Percentiles rank a stretch among this genome's conserved stretches.
phyloP scores from a whole-genome alignment of 1,140 invertebrate genomes.

The Cyclargus thomasi region DNA sequence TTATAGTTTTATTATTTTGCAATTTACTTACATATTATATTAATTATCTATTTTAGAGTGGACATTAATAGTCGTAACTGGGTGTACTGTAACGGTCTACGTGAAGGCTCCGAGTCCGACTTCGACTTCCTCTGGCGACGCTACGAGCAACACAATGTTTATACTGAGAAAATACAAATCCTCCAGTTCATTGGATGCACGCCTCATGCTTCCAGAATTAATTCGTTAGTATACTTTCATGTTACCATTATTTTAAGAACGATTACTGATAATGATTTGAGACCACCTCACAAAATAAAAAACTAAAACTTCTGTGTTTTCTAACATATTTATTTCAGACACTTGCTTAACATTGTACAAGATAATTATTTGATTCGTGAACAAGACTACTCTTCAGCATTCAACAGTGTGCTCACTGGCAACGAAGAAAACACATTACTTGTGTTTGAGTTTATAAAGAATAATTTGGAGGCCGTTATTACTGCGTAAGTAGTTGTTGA shows the following conservation, averaged over 20 bases:
- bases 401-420: slow-evolving; percentile 59
- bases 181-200: slow-evolving; percentile 75
- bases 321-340: slow-evolving; percentile 30
- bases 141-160: slow-evolving; percentile 65
- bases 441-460: slow-evolving; percentile 70
- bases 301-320: not conserved
- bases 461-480: slow-evolving; percentile 53
- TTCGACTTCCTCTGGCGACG: slow-evolving; percentile 73
- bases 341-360: slow-evolving; percentile 40
- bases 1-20: not conserved
- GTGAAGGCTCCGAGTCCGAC: slow-evolving; percentile 62
- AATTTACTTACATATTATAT: not conserved
- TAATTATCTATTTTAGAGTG: slow-evolving; percentile 50
- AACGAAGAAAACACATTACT: slow-evolving; percentile 67
- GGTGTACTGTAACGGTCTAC: slow-evolving; percentile 63
- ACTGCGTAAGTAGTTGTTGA: slow-evolving; percentile 64
- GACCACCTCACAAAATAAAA: too few relatives aligned
- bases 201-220: slow-evolving; percentile 43
- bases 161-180: slow-evolving; percentile 73
- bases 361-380: slow-evolving; percentile 47
- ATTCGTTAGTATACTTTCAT: slow-evolving; percentile 59
- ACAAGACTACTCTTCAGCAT: slow-evolving; percentile 65
- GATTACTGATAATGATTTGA: not conserved
- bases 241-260: not conserved
- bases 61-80: slow-evolving; percentile 74